Percentiles rank a stretch among this genome's conserved stretches.
phyloP scores from a whole-genome alignment of 2,797 vertebrate species.

The Melanotaenia nigrans region DNA sequence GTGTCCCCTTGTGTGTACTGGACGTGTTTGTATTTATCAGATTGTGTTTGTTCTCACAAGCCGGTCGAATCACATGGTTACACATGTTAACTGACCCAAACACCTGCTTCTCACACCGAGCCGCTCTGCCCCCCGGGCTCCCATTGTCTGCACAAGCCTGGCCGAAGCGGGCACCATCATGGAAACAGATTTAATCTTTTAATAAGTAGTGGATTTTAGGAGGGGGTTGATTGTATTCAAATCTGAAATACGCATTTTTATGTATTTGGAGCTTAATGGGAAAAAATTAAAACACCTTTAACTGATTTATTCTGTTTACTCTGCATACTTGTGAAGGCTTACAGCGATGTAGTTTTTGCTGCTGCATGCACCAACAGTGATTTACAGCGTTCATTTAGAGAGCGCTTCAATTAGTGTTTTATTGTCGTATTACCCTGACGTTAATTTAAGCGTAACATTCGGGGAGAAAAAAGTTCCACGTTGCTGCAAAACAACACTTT shows the following conservation, averaged over 20 bases:
- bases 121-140: slow-evolving; percentile 34
- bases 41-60: slow-evolving; percentile 65
- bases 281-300: slow-evolving; percentile 27
- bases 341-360: slow-evolving; percentile 48
- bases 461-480: background rate
- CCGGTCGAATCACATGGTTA: slow-evolving; percentile 67
- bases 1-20: slow-evolving; percentile 52
- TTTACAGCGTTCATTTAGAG: slow-evolving; percentile 79
- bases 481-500: background rate
- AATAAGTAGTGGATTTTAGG: background rate
- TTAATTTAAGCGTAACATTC: slow-evolving; percentile 72
- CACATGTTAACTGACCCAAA: slow-evolving; percentile 75
- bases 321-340: slow-evolving; percentile 45
- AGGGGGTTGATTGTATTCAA: background rate
- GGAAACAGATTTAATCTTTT: slow-evolving; percentile 17
- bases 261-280: background rate
- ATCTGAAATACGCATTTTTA: background rate
- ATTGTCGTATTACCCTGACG: slow-evolving; percentile 67
- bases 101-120: slow-evolving; percentile 75
- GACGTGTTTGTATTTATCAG: slow-evolving; percentile 69
- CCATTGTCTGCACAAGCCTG: slow-evolving; percentile 57
- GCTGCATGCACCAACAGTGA: slow-evolving; percentile 59
- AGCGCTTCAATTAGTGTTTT: slow-evolving; percentile 81
- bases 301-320: slow-evolving; percentile 19
- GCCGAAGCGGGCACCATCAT: slow-evolving; percentile 31